Base-by-base conservation (phyloP, 2,113 vertebrate species). In the Engystomops pustulosus region DNA sequence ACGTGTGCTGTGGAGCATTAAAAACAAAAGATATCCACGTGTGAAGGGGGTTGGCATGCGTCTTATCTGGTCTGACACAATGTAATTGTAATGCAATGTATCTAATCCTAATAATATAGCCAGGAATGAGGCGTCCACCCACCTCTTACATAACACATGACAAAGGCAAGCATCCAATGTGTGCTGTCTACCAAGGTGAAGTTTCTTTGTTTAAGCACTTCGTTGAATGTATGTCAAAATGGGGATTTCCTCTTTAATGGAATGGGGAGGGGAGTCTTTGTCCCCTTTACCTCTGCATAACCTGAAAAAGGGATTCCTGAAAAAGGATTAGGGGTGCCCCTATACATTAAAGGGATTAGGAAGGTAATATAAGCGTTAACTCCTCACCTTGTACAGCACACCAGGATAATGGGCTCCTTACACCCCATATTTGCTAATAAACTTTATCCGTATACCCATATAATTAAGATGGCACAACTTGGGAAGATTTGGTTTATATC, bases 1-100 rank as follows among this genome's bases (percentile, higher is more conserved):
- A 83, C 71, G 81, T 83, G 81, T 67, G 44, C 70, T 34, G 25
- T 47, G 55, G 49, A 49, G 81, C 80, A 72, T 74, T 36, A 58
- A 82, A 72, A 18, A 60, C n/a, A 81, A 49, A 60, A 71, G 8
- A 6, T 15, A 80, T 49, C 30, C 18, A 51, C 14, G 74, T 10
- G 32, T 55, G 38, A 8, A 6, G 75, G 11, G 65, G 36, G 2
- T 3, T 74, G 72, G 49, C 47, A 53, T n/a, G 0, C 27, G 17
- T 32, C 18, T 36, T n/a, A 75, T 75, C 27, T 0, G 32, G 45
- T n/a, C n/a, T 51, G 23, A 32, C 27, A 51, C 53, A 14, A 51
- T 51, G 23, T 47, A 27, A 75, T 75, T 51, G 23, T 25, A 25
- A 74, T 27, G 47, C 47, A 20, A 32, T 51, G 15, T 10, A 36